Percentiles rank a stretch among this genome's conserved stretches.
Conservation (phyloP, 2,113 vertebrate genomes). For the Xenopus laevis region DNA sequence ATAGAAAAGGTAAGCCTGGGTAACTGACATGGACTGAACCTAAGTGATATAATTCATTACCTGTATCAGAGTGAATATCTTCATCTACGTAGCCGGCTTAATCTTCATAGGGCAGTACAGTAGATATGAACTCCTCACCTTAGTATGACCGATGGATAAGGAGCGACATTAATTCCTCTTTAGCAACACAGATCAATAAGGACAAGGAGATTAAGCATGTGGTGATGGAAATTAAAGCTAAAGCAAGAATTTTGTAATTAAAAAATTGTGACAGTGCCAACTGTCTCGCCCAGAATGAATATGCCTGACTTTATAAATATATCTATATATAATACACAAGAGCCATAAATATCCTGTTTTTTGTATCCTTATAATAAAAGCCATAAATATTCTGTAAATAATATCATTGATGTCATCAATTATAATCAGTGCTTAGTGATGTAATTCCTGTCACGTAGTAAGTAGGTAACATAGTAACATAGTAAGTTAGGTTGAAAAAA, state of each 20-base stretch:
- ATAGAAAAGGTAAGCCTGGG: no score
- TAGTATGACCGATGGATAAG: constrained; percentile 21
- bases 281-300: background rate
- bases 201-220: constrained; percentile 48
- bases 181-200: constrained; percentile 42
- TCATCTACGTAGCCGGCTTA: constrained; percentile 3
- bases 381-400: no score
- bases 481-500: no score
- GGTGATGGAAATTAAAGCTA: constrained; percentile 42
- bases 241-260: constrained; percentile 40
- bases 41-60: no score
- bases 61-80: background rate
- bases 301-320: background rate
- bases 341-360: no score
- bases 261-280: background rate
- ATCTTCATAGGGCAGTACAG: background rate
- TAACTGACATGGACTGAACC: no score
- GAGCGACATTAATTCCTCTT: constrained; percentile 48
- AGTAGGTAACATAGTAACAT: no score
- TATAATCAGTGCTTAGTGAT: no score
- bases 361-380: no score
- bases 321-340: no score
- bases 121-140: constrained; percentile 21
- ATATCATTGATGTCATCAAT: no score
- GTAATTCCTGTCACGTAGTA: no score